phyloP scores from a whole-genome alignment of 2,113 vertebrate genomes.

The Rhabdomys dilectus region DNA sequence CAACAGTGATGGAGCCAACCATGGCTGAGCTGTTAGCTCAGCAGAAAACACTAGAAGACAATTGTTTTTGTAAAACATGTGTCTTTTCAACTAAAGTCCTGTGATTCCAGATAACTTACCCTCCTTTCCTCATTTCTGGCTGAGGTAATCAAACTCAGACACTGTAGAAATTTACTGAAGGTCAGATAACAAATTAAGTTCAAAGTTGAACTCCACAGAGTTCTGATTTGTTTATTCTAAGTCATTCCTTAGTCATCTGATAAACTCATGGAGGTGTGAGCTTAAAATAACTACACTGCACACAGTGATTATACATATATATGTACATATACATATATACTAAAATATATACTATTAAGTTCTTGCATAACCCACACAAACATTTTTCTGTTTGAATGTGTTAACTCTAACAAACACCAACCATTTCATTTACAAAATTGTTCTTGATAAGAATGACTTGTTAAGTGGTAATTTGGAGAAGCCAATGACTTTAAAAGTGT shows the following conservation, averaged over 20 bases:
- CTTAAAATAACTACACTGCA: not conserved
- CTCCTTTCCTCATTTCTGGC: not conserved
- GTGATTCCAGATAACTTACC: not conserved
- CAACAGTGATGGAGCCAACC: not conserved
- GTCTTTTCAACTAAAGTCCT: not conserved
- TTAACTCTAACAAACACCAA: constrained; percentile 12
- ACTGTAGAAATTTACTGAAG: constrained; percentile 1
- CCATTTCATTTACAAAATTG: constrained; percentile 40
- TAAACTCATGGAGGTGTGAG: not conserved
- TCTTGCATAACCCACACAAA: not conserved
- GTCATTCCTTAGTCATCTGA: constrained; percentile 1
- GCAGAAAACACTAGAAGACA: not conserved
- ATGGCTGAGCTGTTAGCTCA: not conserved
- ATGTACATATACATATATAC: not conserved
- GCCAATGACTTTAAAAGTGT: not conserved
- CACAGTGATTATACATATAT: not conserved
- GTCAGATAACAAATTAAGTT: not conserved
- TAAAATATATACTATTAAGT: not conserved
- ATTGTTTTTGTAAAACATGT: not conserved
- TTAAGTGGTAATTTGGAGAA: not conserved
- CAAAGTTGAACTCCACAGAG: not conserved
- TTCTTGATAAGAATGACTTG: not conserved
- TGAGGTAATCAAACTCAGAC: constrained; percentile 5
- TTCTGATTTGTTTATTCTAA: not conserved
- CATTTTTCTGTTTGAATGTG: not conserved